These are phyloP conservation scores for Pontoporia blainvillei DNA, from an alignment of 2,113 vertebrate species.

Conservation along the genomic window DNA sequence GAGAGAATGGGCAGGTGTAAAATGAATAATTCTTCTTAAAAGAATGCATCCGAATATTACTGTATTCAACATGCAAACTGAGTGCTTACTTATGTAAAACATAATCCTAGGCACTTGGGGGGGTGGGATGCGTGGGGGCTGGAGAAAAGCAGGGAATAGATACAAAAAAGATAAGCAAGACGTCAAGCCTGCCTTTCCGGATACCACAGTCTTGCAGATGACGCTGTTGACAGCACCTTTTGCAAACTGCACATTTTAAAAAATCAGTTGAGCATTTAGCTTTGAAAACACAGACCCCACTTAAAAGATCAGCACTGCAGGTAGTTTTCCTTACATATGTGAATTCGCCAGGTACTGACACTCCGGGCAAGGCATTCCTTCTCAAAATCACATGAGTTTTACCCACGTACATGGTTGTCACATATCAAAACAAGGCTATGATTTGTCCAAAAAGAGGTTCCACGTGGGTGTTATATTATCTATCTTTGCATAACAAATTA, in stretches of 20 bases:
- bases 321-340: neutral
- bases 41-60: neutral
- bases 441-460: neutral
- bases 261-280: neutral
- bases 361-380: neutral
- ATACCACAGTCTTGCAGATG: neutral
- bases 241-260: conserved; percentile 25
- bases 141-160: neutral
- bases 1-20: neutral
- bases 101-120: neutral
- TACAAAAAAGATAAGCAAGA: neutral
- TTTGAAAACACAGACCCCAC: neutral
- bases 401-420: neutral
- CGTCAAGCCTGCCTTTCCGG: neutral
- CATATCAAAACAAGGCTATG: neutral
- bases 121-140: neutral
- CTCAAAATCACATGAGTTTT: neutral
- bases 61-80: neutral
- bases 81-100: neutral
- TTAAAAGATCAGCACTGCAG: neutral
- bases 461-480: neutral
- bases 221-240: neutral
- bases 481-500: neutral
- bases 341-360: neutral
- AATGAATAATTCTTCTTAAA: neutral